Percentiles rank a stretch among this genome's conserved stretches.
Conservation (phyloP, 2,113 vertebrate species). For the Gallinago paraguaiae region DNA sequence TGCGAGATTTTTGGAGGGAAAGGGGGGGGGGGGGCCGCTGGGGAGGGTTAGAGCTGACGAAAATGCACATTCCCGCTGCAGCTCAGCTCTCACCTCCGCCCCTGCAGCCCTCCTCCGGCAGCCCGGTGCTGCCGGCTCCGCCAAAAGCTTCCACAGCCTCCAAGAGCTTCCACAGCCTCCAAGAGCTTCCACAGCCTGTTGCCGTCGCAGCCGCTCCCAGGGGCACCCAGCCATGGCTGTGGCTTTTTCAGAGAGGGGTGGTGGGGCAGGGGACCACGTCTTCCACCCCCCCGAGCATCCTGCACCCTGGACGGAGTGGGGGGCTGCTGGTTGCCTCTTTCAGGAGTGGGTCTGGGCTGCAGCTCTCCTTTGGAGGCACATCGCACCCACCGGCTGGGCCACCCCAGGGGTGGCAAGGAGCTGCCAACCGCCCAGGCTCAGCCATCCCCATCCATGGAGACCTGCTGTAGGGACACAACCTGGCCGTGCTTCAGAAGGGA, state of each 20-base stretch:
- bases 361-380: not conserved
- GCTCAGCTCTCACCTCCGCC: constrained; percentile 68
- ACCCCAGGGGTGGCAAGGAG: not conserved
- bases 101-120: constrained; percentile 48
- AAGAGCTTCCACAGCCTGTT: constrained; percentile 36
- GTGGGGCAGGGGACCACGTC: not conserved
- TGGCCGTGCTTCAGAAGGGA: not conserved
- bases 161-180: not conserved
- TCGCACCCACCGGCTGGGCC: fast-evolving
- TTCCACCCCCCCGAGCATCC: not conserved
- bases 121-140: not conserved
- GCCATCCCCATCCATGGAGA: fast-evolving
- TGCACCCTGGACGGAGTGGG: fast-evolving
- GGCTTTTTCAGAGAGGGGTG: not conserved
- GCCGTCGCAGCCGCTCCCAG: not conserved
- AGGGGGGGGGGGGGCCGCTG: no score
- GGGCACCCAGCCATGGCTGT: not conserved
- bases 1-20: constrained; percentile 27
- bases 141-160: constrained; percentile 19
- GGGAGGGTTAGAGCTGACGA: constrained; percentile 14
- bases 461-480: not conserved
- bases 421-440: not conserved
- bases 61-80: constrained; percentile 37
- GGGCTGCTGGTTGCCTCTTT: not conserved
- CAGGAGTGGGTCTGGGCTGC: not conserved